Conservation (phyloP, 2,888 invertebrate genomes). For the Silvanus unidentatus region DNA sequence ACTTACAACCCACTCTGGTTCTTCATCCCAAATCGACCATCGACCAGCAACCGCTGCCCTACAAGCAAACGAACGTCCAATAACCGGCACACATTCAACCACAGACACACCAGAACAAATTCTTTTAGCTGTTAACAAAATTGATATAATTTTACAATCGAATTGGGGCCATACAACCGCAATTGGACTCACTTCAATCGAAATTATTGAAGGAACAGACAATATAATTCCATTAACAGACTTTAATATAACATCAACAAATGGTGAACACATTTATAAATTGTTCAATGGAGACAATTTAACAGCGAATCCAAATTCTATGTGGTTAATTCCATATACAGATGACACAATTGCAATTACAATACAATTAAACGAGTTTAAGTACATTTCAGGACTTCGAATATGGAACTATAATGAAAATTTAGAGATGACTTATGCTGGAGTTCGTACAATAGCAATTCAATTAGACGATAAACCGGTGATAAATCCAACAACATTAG, state of each 20-base stretch:
- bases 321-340: constrained; percentile 54
- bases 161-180: constrained; percentile 60
- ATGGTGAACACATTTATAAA: background rate
- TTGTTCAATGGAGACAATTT: constrained; percentile 65
- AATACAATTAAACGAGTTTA: constrained; percentile 29
- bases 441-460: constrained; percentile 52
- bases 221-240: constrained; percentile 11
- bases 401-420: constrained; percentile 80
- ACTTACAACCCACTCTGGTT: constrained; percentile 34
- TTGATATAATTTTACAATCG: constrained; percentile 54
- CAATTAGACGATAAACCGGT: constrained; percentile 46
- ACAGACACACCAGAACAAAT: constrained; percentile 29
- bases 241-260: constrained; percentile 21
- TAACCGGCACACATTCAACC: constrained; percentile 19
- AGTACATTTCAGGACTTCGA: constrained; percentile 50
- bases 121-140: constrained; percentile 35
- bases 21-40: constrained; percentile 17
- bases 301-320: constrained; percentile 59
- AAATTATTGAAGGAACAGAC: constrained; percentile 50
- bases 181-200: constrained; percentile 56
- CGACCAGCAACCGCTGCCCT: constrained; percentile 17
- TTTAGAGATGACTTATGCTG: constrained; percentile 60
- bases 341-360: constrained; percentile 32
- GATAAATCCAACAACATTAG: constrained; percentile 35
- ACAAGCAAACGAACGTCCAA: constrained; percentile 20